Conservation (phyloP, 2,888 invertebrate genomes). For the Zaprionus obscuricornis region DNA sequence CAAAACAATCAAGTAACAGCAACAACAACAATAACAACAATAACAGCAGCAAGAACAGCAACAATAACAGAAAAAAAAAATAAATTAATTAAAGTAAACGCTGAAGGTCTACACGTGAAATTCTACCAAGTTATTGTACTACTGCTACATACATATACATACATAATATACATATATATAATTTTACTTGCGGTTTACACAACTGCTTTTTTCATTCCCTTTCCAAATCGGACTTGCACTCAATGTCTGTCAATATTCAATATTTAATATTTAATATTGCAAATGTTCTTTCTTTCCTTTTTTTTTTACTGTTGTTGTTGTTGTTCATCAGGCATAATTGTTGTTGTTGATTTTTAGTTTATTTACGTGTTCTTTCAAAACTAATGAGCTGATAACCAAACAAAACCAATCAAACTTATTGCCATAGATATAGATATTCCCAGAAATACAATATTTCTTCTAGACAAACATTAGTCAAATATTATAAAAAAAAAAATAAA, state of each 20-base stretch:
- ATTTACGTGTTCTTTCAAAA: conserved; percentile 6
- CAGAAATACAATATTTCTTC: neutral
- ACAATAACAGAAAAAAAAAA: too few relatives aligned
- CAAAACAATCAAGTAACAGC: conserved; percentile 3
- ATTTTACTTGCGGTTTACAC: neutral
- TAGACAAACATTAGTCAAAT: too few relatives aligned
- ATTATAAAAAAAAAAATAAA: too few relatives aligned
- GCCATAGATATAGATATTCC: conserved; percentile 34
- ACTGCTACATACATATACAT: neutral
- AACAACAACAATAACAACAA: neutral
- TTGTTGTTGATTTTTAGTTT: conserved; percentile 9
- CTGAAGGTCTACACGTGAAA: neutral
- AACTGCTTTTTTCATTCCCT: neutral
- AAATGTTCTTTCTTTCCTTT: too few relatives aligned
- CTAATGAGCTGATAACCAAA: conserved; percentile 47
- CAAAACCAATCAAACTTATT: neutral
- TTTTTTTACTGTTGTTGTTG: too few relatives aligned
- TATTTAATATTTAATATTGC: too few relatives aligned
- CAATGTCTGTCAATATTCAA: too few relatives aligned
- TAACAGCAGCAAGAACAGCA: neutral
- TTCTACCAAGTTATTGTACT: neutral
- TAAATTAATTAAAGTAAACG: too few relatives aligned
- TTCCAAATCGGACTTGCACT: too few relatives aligned
- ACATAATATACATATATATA: neutral
- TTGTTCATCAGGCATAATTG: conserved; percentile 9